Evolutionary conservation across 2,888 invertebrate species (phyloP).

Genomic region (Eupeodes latifasciatus): DNA sequence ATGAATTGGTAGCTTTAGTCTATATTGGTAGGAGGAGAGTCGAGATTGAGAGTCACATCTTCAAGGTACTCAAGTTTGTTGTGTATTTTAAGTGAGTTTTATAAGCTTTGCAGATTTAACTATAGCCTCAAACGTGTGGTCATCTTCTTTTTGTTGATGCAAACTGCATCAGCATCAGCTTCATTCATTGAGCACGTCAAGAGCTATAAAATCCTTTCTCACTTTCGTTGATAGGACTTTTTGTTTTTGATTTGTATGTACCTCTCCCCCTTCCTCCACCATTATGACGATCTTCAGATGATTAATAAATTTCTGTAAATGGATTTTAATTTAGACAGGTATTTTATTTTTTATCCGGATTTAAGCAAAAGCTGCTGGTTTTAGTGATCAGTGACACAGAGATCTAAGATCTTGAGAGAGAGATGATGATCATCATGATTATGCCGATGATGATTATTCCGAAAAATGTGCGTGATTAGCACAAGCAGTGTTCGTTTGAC

Average conservation of each 20-base stretch:
- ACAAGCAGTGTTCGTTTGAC: slow-evolving; percentile 26
- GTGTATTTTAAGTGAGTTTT: slow-evolving; percentile 52
- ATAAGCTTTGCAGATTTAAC: slow-evolving; percentile 47
- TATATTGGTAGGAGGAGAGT: too few species aligned
- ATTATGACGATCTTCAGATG: not conserved
- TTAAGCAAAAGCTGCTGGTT: slow-evolving; percentile 1
- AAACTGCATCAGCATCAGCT: not conserved
- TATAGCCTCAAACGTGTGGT: slow-evolving; percentile 18
- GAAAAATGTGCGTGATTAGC: slow-evolving; percentile 26
- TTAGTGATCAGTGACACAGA: not conserved
- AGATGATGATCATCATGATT: not conserved
- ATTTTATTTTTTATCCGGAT: slow-evolving; percentile 19
- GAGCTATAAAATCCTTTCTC: slow-evolving; percentile 41
- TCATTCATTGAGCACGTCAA: slow-evolving; percentile 28
- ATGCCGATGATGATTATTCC: not conserved
- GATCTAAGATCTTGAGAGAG: not conserved
- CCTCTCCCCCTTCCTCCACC: not conserved
- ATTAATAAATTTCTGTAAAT: slow-evolving; percentile 39
- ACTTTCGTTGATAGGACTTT: slow-evolving; percentile 13
- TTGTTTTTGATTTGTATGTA: not conserved
- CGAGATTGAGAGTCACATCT: slow-evolving; percentile 25
- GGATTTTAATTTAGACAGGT: slow-evolving; percentile 38
- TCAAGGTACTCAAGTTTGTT: slow-evolving; percentile 59
- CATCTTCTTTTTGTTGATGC: slow-evolving; percentile 3
- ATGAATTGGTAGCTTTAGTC: slow-evolving; percentile 4